These are phyloP conservation scores for Percina caprodes DNA, from an alignment of 2,113 vertebrate genomes.

Conservation along the genomic window DNA sequence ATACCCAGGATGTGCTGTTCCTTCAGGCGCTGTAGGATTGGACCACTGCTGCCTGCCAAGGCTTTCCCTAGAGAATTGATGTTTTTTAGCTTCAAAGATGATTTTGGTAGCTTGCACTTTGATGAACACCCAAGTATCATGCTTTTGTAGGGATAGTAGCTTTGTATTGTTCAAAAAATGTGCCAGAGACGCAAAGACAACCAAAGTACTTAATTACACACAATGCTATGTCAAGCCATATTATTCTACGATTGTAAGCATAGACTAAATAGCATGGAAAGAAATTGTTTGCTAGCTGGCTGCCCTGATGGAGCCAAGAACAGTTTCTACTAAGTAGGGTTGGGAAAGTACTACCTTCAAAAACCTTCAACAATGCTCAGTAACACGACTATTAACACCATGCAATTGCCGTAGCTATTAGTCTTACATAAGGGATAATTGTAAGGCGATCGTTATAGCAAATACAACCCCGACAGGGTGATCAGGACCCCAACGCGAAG, in stretches of 20 bases:
- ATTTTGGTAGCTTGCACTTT: constrained; percentile 63
- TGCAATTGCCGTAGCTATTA: not conserved
- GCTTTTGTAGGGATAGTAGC: constrained; percentile 39
- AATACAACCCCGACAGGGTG: no score
- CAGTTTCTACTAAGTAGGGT: not conserved
- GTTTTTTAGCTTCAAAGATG: constrained; percentile 59
- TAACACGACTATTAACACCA: not conserved
- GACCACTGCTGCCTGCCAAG: constrained; percentile 67
- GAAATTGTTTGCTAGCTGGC: constrained; percentile 44
- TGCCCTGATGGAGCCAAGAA: constrained; percentile 27
- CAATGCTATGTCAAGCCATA: constrained; percentile 58
- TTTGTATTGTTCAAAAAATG: constrained; percentile 50
- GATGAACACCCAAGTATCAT: constrained; percentile 65
- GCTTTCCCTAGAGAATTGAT: constrained; percentile 61
- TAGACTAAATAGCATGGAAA: constrained; percentile 33
- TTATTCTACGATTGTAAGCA: constrained; percentile 49
- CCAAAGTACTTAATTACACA: constrained; percentile 71
- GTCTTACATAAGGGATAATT: not conserved
- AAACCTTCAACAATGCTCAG: not conserved
- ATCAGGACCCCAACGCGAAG: no score
- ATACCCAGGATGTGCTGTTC: constrained; percentile 62
- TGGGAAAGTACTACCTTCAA: constrained; percentile 41
- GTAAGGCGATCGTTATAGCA: no score
- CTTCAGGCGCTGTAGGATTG: constrained; percentile 66
- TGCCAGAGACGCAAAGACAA: constrained; percentile 67